phyloP scores from a whole-genome alignment of 2,113 vertebrate genomes.

The Hyaena hyaena region DNA sequence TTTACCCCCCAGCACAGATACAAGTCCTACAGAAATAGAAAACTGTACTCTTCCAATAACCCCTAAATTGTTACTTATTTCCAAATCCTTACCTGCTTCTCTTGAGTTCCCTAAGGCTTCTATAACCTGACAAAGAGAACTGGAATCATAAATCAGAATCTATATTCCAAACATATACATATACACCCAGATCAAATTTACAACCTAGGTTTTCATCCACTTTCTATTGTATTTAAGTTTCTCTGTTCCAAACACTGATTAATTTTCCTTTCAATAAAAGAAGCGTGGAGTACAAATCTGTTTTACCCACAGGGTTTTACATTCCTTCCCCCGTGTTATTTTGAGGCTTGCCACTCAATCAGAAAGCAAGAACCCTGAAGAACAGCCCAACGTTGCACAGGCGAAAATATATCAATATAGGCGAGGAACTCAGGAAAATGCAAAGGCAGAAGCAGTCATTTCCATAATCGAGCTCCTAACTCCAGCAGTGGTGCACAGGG shows the following conservation, averaged over 20 bases:
- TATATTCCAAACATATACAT: neutral
- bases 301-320: neutral
- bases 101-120: constrained; percentile 36
- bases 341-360: neutral
- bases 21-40: constrained; percentile 35
- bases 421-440: neutral
- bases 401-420: neutral
- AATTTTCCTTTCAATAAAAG: constrained; percentile 66
- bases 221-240: constrained; percentile 54
- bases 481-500: neutral
- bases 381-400: neutral
- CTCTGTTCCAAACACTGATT: constrained; percentile 61
- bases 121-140: constrained; percentile 20
- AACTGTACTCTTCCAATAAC: constrained; percentile 58
- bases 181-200: constrained; percentile 33
- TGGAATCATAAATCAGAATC: constrained; percentile 52
- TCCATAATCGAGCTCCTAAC: neutral
- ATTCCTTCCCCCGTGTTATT: constrained; percentile 7
- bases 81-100: constrained; percentile 25
- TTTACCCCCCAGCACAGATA: neutral
- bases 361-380: constrained; percentile 3
- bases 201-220: constrained; percentile 22
- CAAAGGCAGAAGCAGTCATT: neutral
- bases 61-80: constrained; percentile 65
- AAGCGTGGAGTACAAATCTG: neutral